Evolutionary conservation across 2,113 vertebrate genomes (phyloP).

Genomic region (Cyphomyrus discorhynchus): DNA sequence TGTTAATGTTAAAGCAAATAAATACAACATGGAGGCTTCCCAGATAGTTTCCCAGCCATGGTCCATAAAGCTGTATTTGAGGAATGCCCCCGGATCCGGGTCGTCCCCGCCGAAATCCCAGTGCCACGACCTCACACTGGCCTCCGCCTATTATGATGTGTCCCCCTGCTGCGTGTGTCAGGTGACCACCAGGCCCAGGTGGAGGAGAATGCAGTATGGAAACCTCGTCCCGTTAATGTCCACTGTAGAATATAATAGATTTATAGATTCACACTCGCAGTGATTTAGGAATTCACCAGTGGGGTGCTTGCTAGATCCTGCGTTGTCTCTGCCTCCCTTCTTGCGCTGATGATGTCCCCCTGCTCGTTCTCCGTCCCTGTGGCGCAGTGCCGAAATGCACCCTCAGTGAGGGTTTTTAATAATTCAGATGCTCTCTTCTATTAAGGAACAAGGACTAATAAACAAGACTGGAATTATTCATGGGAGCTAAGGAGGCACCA

Average conservation of each 20-base stretch:
- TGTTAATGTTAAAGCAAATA: too few species aligned
- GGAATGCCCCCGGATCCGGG: background rate
- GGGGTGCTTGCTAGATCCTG: background rate
- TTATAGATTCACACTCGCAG: too few species aligned
- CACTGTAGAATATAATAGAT: background rate
- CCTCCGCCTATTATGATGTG: background rate
- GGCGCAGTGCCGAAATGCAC: background rate
- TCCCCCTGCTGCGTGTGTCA: background rate
- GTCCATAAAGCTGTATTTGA: background rate
- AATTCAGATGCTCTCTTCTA: conserved; percentile 10
- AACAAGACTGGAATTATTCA: conserved; percentile 6
- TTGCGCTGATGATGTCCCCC: background rate
- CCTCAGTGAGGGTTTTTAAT: background rate
- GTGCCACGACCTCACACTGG: background rate
- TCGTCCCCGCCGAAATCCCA: background rate
- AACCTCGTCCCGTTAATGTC: background rate
- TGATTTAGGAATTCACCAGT: background rate
- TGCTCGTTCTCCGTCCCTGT: background rate
- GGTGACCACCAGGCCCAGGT: background rate
- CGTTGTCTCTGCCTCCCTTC: background rate
- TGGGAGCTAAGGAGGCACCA: background rate
- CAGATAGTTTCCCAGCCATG: background rate
- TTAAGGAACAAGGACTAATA: conserved; percentile 12
- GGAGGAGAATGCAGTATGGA: background rate
- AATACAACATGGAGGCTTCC: background rate